phyloP scores from a whole-genome alignment of 2,888 invertebrate genomes.

The Maniola hyperantus region DNA sequence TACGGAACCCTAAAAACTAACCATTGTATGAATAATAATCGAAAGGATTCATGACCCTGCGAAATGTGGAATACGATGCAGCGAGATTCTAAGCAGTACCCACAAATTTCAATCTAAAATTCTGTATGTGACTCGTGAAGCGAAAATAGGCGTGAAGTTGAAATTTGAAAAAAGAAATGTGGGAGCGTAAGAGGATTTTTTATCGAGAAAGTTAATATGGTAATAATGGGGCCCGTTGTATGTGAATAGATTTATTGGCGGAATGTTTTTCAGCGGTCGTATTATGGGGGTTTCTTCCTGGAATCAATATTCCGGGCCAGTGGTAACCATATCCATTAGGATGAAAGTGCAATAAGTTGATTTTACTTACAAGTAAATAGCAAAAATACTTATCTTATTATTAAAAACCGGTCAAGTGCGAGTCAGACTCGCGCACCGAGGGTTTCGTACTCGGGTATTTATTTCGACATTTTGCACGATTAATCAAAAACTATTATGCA shows the following conservation, averaged over 20 bases:
- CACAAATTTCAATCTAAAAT: not conserved
- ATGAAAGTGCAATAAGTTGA: not conserved
- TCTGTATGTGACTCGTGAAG: not conserved
- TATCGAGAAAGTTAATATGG: conserved; percentile 32
- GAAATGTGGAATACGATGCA: too few species aligned
- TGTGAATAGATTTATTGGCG: conserved; percentile 29
- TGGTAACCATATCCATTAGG: not conserved
- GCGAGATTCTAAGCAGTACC: too few species aligned
- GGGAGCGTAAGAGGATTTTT: conserved; percentile 23
- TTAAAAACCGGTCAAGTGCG: too few species aligned
- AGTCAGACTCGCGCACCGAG: too few species aligned
- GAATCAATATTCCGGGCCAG: not conserved
- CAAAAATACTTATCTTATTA: too few species aligned
- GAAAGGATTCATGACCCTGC: too few species aligned
- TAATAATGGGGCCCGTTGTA: conserved; percentile 27
- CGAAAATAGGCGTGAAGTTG: conserved; percentile 28
- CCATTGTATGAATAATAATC: too few species aligned
- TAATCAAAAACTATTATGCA: too few species aligned
- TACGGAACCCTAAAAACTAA: too few species aligned
- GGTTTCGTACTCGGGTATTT: too few species aligned
- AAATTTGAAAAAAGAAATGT: conserved; percentile 26
- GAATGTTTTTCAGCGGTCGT: conserved; percentile 9
- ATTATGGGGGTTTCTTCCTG: not conserved
- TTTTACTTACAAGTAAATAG: not conserved
- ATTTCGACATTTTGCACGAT: too few species aligned